Percentiles rank a stretch among this genome's conserved stretches.
phyloP scores from a whole-genome alignment of 1,140 invertebrate genomes.

The Trichogramma pretiosum region DNA sequence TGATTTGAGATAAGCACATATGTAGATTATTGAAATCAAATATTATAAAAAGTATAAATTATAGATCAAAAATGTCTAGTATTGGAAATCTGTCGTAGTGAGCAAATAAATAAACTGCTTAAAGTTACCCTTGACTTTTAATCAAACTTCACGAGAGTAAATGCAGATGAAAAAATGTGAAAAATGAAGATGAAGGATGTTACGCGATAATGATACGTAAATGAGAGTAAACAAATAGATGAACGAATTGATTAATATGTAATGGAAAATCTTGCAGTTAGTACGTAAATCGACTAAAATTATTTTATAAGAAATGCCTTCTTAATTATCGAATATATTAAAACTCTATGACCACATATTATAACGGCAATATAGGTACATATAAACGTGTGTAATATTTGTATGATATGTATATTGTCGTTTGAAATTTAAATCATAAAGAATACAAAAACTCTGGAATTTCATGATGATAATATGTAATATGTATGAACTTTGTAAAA shows the following conservation, averaged over 20 bases:
- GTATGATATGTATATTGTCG: conserved; percentile 11
- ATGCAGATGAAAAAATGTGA: conserved; percentile 1
- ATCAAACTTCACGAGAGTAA: background rate
- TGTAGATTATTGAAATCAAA: no score
- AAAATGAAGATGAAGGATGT: conserved; percentile 2
- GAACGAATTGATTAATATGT: no score
- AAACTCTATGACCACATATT: conserved; percentile 15
- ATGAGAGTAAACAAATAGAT: background rate
- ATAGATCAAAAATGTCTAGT: background rate
- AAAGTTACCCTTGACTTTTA: background rate
- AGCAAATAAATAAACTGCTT: no score
- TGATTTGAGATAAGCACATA: no score
- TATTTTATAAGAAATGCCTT: conserved; percentile 20
- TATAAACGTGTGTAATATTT: no score
- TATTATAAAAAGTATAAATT: no score
- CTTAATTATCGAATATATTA: conserved; percentile 18
- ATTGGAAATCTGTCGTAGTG: conserved; percentile 8
- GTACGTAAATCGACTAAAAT: conserved; percentile 13
- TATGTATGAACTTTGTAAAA: no score
- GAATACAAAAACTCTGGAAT: conserved; percentile 7
- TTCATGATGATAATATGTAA: no score
- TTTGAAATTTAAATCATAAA: conserved; percentile 12
- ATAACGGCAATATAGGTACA: no score
- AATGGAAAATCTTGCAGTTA: conserved; percentile 14
- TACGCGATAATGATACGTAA: background rate